Conservation (phyloP, 2,113 vertebrate species). For the Papio anubis region DNA sequence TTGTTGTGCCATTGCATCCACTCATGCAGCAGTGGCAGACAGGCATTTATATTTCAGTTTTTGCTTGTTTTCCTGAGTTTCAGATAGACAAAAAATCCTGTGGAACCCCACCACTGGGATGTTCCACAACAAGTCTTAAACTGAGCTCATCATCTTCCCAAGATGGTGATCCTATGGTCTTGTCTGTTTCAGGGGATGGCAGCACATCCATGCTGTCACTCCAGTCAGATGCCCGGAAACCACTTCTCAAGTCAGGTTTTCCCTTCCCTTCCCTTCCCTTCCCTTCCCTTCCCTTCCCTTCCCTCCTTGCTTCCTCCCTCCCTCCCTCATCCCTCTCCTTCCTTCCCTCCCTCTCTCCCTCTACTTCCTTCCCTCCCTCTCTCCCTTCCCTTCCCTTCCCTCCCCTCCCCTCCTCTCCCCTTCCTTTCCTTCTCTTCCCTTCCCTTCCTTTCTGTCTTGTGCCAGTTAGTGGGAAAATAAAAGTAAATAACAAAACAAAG, state of each 20-base stretch:
- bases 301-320: no score
- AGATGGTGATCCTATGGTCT: not conserved
- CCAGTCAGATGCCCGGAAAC: not conserved
- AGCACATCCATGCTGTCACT: no score
- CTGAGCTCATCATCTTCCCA: not conserved
- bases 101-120: not conserved
- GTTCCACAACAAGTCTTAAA: no score
- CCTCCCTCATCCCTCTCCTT: no score
- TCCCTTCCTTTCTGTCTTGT: no score
- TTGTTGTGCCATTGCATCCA: accelerated
- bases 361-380: no score
- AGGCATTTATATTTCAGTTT: no score
- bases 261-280: not conserved
- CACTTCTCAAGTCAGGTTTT: not conserved
- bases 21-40: no score
- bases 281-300: not conserved
- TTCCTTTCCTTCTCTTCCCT: no score
- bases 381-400: no score
- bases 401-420: accelerated
- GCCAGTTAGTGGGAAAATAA: not conserved
- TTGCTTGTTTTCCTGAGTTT: not conserved
- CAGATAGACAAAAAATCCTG: not conserved
- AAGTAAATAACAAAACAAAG: not conserved
- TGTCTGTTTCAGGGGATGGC: not conserved
- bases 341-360: no score